These are phyloP conservation scores for Syrista parreyssii DNA, from an alignment of 2,888 invertebrate genomes.

Conservation along the genomic window DNA sequence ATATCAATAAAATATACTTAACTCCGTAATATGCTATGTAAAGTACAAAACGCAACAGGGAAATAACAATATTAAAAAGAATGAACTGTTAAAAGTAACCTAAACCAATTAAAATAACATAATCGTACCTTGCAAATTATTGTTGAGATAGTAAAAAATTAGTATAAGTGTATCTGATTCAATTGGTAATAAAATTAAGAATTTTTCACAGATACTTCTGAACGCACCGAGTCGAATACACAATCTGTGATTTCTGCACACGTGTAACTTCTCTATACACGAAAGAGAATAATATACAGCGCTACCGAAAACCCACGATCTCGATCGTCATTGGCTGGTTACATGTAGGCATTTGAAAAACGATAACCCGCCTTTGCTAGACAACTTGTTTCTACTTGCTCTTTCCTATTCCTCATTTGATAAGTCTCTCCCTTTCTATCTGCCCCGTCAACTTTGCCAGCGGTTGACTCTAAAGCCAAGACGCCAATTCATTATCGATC, in stretches of 20 bases:
- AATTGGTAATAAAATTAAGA: neutral
- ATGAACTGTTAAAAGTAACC: neutral
- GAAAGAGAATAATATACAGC: neutral
- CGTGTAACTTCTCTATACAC: neutral
- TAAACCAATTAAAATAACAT: neutral
- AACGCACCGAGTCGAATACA: neutral
- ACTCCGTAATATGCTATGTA: neutral
- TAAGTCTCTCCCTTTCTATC: neutral
- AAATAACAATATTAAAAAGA: conserved; percentile 6
- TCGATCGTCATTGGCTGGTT: neutral
- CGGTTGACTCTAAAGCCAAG: neutral
- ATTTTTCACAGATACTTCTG: neutral
- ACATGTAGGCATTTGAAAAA: neutral
- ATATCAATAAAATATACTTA: neutral
- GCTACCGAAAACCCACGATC: neutral
- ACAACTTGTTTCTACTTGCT: neutral
- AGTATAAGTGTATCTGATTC: neutral
- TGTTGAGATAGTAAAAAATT: neutral
- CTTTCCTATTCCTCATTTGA: neutral
- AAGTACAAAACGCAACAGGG: neutral
- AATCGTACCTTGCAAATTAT: neutral
- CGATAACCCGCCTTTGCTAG: neutral
- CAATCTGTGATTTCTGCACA: neutral
- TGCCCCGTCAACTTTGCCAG: neutral
- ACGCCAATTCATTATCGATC: neutral